These are phyloP conservation scores for Megalopta genalis DNA, from an alignment of 1,140 invertebrate genomes.

Conservation along the genomic window DNA sequence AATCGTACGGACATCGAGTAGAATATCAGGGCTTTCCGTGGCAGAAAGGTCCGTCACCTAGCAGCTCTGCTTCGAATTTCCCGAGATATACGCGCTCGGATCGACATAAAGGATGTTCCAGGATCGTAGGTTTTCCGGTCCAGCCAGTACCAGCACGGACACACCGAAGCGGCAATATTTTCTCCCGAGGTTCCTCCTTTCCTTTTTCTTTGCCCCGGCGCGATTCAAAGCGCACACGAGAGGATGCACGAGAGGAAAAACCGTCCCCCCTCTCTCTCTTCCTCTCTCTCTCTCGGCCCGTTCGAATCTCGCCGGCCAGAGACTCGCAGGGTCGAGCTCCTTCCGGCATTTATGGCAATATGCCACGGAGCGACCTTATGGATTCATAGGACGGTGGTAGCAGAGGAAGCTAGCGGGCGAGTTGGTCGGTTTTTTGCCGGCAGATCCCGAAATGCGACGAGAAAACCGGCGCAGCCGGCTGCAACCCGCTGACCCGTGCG, in stretches of 20 bases:
- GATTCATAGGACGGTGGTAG: conserved; percentile 30
- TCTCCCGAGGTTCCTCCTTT: neutral
- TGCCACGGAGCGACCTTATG: conserved; percentile 42
- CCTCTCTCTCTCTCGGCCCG: conserved; percentile 20
- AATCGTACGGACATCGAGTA: too few species aligned
- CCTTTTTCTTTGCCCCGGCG: too few species aligned
- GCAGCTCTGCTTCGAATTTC: too few species aligned
- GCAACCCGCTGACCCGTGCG: neutral
- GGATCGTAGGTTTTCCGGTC: conserved; percentile 17
- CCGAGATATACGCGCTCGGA: neutral
- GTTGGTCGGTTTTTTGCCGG: neutral
- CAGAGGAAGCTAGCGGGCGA: neutral
- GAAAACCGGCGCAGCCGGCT: neutral
- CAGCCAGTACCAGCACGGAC: conserved; percentile 6
- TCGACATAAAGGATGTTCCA: neutral
- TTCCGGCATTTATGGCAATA: conserved; percentile 52
- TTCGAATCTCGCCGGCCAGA: neutral
- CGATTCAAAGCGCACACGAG: too few species aligned
- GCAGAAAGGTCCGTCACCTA: neutral
- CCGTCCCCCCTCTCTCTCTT: neutral
- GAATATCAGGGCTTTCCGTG: too few species aligned
- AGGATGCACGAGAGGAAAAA: too few species aligned
- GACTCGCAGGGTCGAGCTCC: conserved; percentile 13
- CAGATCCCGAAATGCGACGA: neutral
- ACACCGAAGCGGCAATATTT: neutral